A percentile compares a stretch with the other conserved stretches of the same genome.
Evolutionary conservation across 2,113 vertebrate genomes (phyloP).

Genomic region (Gymnogyps californianus): DNA sequence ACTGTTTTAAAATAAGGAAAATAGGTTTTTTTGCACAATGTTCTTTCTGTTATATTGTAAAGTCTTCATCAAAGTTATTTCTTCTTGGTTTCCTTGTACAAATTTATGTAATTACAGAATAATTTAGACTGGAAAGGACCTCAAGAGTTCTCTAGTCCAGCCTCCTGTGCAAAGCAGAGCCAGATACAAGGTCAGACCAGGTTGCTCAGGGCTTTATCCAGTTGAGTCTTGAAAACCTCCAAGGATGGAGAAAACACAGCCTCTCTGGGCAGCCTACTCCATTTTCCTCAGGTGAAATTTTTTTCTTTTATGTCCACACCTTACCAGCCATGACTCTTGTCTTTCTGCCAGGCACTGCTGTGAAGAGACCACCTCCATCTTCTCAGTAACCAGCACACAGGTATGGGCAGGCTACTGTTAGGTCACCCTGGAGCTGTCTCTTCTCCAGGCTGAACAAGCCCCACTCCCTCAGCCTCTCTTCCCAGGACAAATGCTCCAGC

Average conservation of each 20-base stretch:
- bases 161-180: not conserved
- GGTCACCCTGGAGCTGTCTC: not conserved
- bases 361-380: not conserved
- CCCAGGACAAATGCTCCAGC: not conserved
- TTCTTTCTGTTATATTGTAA: not conserved
- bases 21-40: not conserved
- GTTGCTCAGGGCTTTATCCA: not conserved
- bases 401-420: not conserved
- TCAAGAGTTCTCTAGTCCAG: not conserved
- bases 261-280: not conserved
- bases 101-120: not conserved
- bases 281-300: not conserved
- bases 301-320: not conserved
- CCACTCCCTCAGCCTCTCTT: not conserved
- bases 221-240: not conserved
- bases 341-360: not conserved
- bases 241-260: not conserved
- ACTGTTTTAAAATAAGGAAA: not conserved
- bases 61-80: not conserved
- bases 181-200: not conserved
- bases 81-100: not conserved
- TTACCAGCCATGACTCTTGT: not conserved
- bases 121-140: not conserved
- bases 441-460: not conserved
- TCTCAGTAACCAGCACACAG: not conserved